Evolutionary conservation across 2,113 vertebrate genomes (phyloP).

Genomic region (Prionailurus bengalensis): DNA sequence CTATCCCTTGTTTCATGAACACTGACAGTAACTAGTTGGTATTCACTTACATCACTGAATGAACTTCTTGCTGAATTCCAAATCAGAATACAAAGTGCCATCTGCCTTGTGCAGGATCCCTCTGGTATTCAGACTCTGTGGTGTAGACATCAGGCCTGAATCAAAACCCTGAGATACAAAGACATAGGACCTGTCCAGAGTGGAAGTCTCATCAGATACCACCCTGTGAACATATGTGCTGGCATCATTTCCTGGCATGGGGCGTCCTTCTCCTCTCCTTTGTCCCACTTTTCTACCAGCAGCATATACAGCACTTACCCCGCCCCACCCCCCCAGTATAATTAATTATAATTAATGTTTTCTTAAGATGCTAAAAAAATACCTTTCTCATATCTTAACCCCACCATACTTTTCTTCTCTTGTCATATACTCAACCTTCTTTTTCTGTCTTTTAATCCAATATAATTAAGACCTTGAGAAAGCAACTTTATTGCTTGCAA

Average conservation of each 20-base stretch:
- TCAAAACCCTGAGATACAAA: neutral
- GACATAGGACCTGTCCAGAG: neutral
- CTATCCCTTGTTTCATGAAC: neutral
- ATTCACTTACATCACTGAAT: neutral
- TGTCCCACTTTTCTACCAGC: neutral
- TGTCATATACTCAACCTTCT: neutral
- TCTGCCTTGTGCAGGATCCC: neutral
- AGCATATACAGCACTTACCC: fast-evolving
- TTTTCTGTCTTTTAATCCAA: neutral
- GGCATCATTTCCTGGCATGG: neutral
- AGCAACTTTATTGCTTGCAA: neutral
- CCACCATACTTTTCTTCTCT: neutral
- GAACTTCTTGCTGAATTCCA: neutral
- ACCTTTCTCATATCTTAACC: neutral
- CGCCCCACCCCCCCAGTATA: neutral
- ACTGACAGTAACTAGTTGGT: neutral
- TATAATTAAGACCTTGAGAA: neutral
- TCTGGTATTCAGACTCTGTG: neutral
- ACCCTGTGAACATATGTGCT: neutral
- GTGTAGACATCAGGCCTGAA: neutral
- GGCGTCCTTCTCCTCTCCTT: neutral
- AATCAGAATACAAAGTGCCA: neutral
- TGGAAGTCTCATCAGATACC: neutral
- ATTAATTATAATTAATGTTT: neutral
- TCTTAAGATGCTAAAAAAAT: neutral